These are phyloP conservation scores for Uropsilus gracilis DNA, from an alignment of 2,113 vertebrate genomes.

Conservation along the genomic window DNA sequence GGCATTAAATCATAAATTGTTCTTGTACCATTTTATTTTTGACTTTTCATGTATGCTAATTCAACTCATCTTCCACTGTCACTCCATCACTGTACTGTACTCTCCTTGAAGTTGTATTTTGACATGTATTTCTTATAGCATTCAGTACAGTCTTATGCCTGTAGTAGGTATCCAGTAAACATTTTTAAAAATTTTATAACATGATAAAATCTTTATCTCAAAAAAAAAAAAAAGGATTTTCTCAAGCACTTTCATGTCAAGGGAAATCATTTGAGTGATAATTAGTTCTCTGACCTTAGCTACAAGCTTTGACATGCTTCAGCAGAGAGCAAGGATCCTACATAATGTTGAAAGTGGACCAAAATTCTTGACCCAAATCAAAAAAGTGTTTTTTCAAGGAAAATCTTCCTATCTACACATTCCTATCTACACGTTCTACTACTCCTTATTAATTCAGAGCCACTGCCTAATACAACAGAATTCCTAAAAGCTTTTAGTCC, in stretches of 20 bases:
- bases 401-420: slow-evolving; percentile 8
- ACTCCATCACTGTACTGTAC: neutral
- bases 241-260: slow-evolving; percentile 35
- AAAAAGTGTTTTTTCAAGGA: slow-evolving; percentile 30
- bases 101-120: slow-evolving; percentile 39
- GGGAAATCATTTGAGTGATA: slow-evolving; percentile 35
- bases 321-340: neutral
- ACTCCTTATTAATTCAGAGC: slow-evolving; percentile 34
- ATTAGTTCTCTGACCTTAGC: slow-evolving; percentile 29
- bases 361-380: slow-evolving; percentile 47
- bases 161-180: neutral
- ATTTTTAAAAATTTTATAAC: slow-evolving; percentile 21
- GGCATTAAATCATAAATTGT: slow-evolving; percentile 8
- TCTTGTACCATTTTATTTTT: neutral
- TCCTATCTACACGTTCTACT: neutral
- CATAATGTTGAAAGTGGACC: neutral
- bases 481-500: neutral
- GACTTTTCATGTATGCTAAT: slow-evolving; percentile 1
- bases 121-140: neutral
- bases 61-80: neutral
- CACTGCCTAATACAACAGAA: slow-evolving; percentile 22
- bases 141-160: neutral
- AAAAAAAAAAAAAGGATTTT: slow-evolving; percentile 1
- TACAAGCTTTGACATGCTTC: slow-evolving; percentile 38
- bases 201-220: neutral